Evolutionary conservation across 2,113 vertebrate genomes (phyloP), one percentile per base, ranked within the genome.

Genomic region (Nematolebias whitei): DNA sequence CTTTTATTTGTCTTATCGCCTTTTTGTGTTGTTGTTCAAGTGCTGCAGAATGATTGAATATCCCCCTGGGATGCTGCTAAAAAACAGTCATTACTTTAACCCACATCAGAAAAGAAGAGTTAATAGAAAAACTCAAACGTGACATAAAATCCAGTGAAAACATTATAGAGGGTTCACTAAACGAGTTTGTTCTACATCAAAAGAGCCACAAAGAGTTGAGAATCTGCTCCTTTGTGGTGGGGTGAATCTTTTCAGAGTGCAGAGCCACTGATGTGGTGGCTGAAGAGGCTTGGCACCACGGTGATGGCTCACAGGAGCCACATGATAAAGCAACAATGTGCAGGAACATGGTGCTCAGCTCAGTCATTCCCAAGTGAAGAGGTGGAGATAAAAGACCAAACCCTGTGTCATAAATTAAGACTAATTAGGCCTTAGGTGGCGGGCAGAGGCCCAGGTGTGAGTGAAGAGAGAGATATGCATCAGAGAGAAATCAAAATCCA

Each of bases 251-350:
- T 76, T 35, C 68, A 71, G 58, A 63, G 76, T 72, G 44, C 50
- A 68, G 49, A 74, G 11, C 40, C 43, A 74, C 48, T 78, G 77
- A 83, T 84, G 78, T 85, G 82, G 82, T 74, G 76, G 23, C n/a
- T 66, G 40, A 11, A 57, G 64, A 81, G 70, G 62, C 50, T 68
- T 53, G 51, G 53, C 40, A n/a, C n/a, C n/a, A n/a, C n/a, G n/a
- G n/a, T n/a, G n/a, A n/a, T 67, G 53, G 67, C 44, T 76, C 66
- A 58, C 57, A 58, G 53, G 47, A n/a, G 35, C 47, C 82, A 52
- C 76, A 85, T n/a, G n/a, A 86, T 84, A 79, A 84, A 32, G 51
- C 63, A 77, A 53, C 49, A 57, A 38, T 55, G 53, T 71, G 58
- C 15, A 69, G 41, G 57, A 20, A 75, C 69, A 78, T 75, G 64